Evolutionary conservation across 2,888 invertebrate species (phyloP).

Genomic region (Hololepta plana): DNA sequence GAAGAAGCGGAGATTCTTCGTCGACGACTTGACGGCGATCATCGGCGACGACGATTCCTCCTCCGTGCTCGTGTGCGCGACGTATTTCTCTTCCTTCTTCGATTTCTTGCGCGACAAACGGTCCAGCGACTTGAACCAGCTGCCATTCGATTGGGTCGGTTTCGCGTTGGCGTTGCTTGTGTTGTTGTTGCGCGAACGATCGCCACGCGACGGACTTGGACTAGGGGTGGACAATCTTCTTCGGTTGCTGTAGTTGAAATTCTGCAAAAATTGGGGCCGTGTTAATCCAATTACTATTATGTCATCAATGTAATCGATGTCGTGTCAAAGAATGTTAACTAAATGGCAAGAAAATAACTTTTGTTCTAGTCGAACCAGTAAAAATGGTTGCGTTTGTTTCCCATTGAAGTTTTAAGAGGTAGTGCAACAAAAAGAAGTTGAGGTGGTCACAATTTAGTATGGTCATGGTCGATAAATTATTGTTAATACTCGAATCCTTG

Average conservation of each 20-base stretch:
- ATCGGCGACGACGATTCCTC: slow-evolving; percentile 28
- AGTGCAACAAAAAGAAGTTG: too few species aligned
- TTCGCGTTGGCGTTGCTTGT: slow-evolving; percentile 18
- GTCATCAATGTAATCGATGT: too few species aligned
- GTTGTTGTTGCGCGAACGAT: slow-evolving; percentile 19
- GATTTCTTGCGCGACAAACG: slow-evolving; percentile 49
- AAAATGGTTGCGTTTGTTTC: too few species aligned
- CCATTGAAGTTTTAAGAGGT: too few species aligned
- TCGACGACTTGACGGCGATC: slow-evolving; percentile 28
- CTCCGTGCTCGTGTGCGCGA: slow-evolving; percentile 35
- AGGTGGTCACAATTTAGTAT: too few species aligned
- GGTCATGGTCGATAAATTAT: too few species aligned
- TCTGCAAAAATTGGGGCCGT: slow-evolving; percentile 59
- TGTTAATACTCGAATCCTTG: too few species aligned
- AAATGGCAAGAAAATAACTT: too few species aligned
- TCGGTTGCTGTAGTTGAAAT: slow-evolving; percentile 46
- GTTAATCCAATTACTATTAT: too few species aligned
- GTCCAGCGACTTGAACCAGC: slow-evolving; percentile 69
- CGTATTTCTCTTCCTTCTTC: slow-evolving; percentile 31
- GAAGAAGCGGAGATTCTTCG: slow-evolving; percentile 64
- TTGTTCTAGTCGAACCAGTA: too few species aligned
- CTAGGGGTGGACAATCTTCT: slow-evolving; percentile 59
- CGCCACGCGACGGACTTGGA: slow-evolving; percentile 35
- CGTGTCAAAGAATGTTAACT: too few species aligned
- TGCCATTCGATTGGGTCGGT: slow-evolving; percentile 24